phyloP scores from a whole-genome alignment of 2,797 vertebrate species.

The Coregonus sp. region DNA sequence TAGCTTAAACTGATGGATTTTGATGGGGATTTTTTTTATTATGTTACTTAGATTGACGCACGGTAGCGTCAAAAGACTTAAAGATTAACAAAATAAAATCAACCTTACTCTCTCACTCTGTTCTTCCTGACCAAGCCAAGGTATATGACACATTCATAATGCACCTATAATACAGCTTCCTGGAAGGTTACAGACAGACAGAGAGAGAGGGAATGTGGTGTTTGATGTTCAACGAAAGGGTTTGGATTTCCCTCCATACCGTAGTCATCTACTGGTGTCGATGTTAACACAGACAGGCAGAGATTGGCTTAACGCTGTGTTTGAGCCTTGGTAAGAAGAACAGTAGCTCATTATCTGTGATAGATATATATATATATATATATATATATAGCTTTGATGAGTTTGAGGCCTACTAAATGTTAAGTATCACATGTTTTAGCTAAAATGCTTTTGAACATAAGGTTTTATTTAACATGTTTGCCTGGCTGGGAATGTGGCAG shows the following conservation, averaged over 20 bases:
- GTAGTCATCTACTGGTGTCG: slow-evolving; percentile 8
- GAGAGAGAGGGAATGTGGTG: neutral
- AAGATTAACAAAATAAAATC: too few relatives aligned
- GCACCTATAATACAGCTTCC: neutral
- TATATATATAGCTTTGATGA: neutral
- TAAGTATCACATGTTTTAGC: neutral
- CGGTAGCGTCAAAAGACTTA: too few relatives aligned
- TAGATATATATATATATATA: too few relatives aligned
- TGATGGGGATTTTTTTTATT: too few relatives aligned
- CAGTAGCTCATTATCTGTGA: neutral
- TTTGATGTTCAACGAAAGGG: slow-evolving; percentile 10
- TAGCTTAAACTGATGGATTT: too few relatives aligned
- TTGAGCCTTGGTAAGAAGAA: neutral
- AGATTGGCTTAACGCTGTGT: slow-evolving; percentile 8
- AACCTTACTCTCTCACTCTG: neutral
- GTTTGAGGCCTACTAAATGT: neutral
- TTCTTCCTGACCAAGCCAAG: neutral
- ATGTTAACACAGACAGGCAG: slow-evolving; percentile 3
- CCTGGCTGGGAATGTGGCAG: too few relatives aligned
- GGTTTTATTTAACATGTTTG: too few relatives aligned
- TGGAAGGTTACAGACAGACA: neutral
- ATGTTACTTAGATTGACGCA: too few relatives aligned
- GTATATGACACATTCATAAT: neutral
- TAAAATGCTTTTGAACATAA: neutral
- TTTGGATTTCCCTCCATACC: neutral